A percentile compares a stretch with the other conserved stretches of the same genome.
These are phyloP conservation scores for Chaetorhynchus papuensis DNA, from an alignment of 2,113 vertebrate genomes.

Conservation along the genomic window DNA sequence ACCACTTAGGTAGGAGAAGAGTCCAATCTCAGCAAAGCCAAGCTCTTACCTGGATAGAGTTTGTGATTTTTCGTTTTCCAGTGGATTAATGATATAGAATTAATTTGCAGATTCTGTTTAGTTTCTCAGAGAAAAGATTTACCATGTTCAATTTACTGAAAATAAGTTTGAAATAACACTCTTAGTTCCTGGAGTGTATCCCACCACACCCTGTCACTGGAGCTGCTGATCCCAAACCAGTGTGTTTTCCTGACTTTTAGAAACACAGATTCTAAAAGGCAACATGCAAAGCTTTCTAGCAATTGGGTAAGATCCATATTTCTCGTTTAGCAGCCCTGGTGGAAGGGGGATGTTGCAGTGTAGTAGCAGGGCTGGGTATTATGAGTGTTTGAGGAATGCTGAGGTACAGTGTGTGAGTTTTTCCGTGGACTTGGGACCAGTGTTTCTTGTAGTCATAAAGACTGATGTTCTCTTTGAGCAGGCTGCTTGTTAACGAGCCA, in stretches of 20 bases:
- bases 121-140: neutral
- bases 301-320: neutral
- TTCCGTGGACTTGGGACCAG: neutral
- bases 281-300: neutral
- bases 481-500: neutral
- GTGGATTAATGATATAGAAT: neutral
- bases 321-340: neutral
- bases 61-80: neutral
- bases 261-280: neutral
- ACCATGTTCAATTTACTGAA: neutral
- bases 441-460: neutral
- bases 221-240: neutral
- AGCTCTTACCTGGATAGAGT: neutral
- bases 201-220: rapidly evolving
- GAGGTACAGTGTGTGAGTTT: neutral
- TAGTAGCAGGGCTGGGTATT: neutral
- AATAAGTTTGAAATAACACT: neutral
- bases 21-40: neutral
- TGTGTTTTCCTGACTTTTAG: neutral
- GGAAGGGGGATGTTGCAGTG: neutral
- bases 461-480: neutral
- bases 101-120: neutral
- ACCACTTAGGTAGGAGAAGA: neutral
- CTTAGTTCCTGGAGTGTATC: neutral
- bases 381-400: neutral